Evolutionary conservation across 92 coral and sea anemone species (phyloP), one percentile per base, ranked within the genome.

Genomic region (Parazoanthus darwini): DNA sequence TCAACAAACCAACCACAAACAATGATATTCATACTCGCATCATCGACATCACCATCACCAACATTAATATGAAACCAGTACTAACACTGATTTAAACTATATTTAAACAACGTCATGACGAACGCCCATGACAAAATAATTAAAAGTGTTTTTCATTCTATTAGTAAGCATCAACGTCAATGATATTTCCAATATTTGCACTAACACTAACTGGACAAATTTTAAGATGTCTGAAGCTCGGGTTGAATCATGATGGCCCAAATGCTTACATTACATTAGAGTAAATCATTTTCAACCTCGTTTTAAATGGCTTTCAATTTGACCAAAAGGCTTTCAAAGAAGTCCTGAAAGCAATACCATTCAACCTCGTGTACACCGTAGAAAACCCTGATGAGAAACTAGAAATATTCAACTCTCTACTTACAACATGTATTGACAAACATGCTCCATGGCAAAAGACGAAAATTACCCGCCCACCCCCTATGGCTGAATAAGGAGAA

Each of bases 341-440:
- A 56, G 90, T 80, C 80, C 68, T 90, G 74, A 46, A 75, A 71
- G 68, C 86, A 63, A 66, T 83, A 44, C 87, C 88, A 46, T 81
- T 86, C 67, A 82, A 82, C 74, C 43, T 77, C 36, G 91, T 88
- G 43, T 91, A 82, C 77, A 82, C 91, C 74, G 73, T 85, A 8
- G 91, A 88, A 15, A 89, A 88, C 20, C 66, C 78, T 26, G 87
- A 88, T 25, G 92, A 90, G 44, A 90, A 90, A 90, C 74, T 89
- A 70, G 70, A 89, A n/a, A n/a, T 89, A 38, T 90, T 86, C 42
- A 90, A 86, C 76, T 80, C 84, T 43, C 74, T 91, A 56, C 88
- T 91, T 82, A 83, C 83, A 88, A 87, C 93, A 51, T 82, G 90
- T 54, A 79, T 91, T 33, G 89, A 91, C 73, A 83, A 43, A 74